Evolutionary conservation across 2,797 vertebrate genomes (phyloP).

Genomic region (Lates japonicus): DNA sequence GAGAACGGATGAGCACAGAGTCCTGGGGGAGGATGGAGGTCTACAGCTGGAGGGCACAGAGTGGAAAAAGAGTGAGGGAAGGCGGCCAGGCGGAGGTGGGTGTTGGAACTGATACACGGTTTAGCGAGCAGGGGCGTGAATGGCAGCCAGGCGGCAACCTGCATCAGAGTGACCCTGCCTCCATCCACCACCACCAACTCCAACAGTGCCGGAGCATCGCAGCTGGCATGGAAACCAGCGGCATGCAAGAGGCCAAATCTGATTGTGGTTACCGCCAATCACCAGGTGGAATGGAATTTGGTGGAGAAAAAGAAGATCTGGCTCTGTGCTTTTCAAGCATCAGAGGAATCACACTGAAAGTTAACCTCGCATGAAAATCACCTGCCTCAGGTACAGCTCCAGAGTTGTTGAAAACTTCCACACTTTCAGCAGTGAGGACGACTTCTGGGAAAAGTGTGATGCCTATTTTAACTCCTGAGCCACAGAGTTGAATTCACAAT

Average conservation of each 20-base stretch:
- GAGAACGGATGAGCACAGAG: conserved; percentile 41
- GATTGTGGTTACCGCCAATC: conserved; percentile 44
- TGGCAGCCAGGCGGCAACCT: conserved; percentile 29
- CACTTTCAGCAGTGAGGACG: background rate
- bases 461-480: background rate
- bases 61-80: conserved; percentile 20
- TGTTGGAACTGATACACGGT: conserved; percentile 34
- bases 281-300: conserved; percentile 39
- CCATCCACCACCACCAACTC: conserved; percentile 10
- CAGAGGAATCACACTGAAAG: conserved; percentile 1
- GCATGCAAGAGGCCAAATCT: conserved; percentile 33
- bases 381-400: background rate
- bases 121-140: conserved; percentile 12
- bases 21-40: conserved; percentile 47
- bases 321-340: conserved; percentile 22
- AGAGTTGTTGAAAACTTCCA: background rate
- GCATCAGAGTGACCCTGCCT: conserved; percentile 42
- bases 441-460: background rate
- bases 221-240: conserved; percentile 29
- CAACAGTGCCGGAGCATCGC: conserved; percentile 11
- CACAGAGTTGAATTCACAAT: background rate
- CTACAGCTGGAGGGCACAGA: conserved; percentile 55
- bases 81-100: conserved; percentile 25
- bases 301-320: conserved; percentile 25
- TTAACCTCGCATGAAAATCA: background rate